Evolutionary conservation across 2,888 invertebrate species (phyloP), one percentile per base, ranked within the genome.

Genomic region (Aromia moschata): DNA sequence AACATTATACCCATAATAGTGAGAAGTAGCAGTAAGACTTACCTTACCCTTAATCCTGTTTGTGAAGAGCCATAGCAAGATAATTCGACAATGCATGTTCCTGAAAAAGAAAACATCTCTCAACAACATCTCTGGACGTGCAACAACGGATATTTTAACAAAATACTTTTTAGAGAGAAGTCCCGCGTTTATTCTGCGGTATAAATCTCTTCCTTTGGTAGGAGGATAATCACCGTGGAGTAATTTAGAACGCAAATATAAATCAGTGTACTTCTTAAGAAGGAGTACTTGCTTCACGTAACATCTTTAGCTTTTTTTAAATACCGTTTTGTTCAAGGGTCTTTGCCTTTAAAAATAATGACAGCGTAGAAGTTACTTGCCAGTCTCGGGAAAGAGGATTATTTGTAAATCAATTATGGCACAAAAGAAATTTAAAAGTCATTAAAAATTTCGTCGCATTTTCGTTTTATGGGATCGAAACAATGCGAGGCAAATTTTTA

Each of bases 11-110:
- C n/a, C n/a, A n/a, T n/a, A n/a, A n/a, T n/a, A n/a, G n/a, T n/a
- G n/a, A n/a, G n/a, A n/a, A n/a, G n/a, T n/a, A n/a, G n/a, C n/a
- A 4, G 16, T 16, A 52, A 46, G 52, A 52, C 57, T 57, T 33
- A 57, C 57, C 57, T 57, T 57, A 57, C 57, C 57, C 52, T 52
- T 33, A 31, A 38, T 43, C 25, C 43, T 43, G 25, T 43, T 44
- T 33, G 52, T 40, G 30, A 52, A 52, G n/a, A 57, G 12, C 45
- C 52, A 52, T 38, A 57, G 20, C 38, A 57, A 37, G 14, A 57
- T 52, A 15, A 52, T 15, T 41, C 20, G 51, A 16, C 38, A 33
- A 52, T 45, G 38, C 57, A 57, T 57, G 20, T 14, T 43, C 43
- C 57, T 57, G 33, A 36, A 54, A 54, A 44, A 15, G 15, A 57